Conservation (phyloP, 92 coral and sea anemone genomes). For the Chrysogorgia sp. region DNA sequence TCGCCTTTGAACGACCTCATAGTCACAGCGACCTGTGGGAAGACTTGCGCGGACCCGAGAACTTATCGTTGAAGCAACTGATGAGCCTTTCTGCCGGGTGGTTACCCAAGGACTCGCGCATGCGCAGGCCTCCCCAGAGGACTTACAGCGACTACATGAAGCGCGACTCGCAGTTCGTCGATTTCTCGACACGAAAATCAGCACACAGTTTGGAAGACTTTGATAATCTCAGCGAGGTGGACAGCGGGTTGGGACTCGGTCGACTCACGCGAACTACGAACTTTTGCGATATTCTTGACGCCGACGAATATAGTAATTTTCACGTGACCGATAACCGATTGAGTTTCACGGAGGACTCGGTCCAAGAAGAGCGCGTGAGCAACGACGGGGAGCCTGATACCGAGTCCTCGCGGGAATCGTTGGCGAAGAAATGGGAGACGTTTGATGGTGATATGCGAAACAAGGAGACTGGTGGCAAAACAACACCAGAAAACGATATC, state of each 20-base stretch:
- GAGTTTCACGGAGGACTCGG: conserved; percentile 43
- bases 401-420: conserved; percentile 19
- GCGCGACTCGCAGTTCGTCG: conserved; percentile 63
- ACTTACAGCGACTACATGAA: conserved; percentile 86
- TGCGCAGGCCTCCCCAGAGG: conserved; percentile 78
- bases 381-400: not conserved
- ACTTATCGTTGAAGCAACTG: conserved; percentile 27
- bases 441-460: conserved; percentile 21
- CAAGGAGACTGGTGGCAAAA: not conserved
- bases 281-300: conserved; percentile 82
- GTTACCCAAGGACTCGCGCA: conserved; percentile 35
- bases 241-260: conserved; percentile 72
- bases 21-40: conserved; percentile 21
- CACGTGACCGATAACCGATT: conserved; percentile 57
- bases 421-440: conserved; percentile 31
- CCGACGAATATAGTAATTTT: conserved; percentile 79
- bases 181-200: conserved; percentile 51
- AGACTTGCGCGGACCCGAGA: not conserved
- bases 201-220: conserved; percentile 73
- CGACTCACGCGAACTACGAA: conserved; percentile 83
- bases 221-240: conserved; percentile 75
- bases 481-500: not conserved
- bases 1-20: not conserved
- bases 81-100: conserved; percentile 34
- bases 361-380: not conserved